These are phyloP conservation scores for Zaprionus nigranus DNA, from an alignment of 1,140 invertebrate species.

Conservation along the genomic window DNA sequence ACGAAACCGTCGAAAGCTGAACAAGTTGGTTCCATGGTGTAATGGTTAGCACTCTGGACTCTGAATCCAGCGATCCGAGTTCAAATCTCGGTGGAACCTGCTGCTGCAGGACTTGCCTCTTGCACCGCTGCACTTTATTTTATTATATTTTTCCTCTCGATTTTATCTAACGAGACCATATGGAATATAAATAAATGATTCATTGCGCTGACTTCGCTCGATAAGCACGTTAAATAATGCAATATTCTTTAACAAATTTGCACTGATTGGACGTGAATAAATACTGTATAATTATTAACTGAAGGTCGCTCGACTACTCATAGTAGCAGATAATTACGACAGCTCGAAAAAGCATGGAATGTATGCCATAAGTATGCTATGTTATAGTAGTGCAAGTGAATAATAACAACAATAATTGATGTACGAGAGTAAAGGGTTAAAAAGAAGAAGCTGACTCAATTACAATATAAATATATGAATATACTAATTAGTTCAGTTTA, in stretches of 20 bases:
- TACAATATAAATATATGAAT: not conserved
- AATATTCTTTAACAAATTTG: not conserved
- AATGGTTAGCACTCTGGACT: slow-evolving; percentile 96
- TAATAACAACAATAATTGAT: not conserved
- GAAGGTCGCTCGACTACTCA: slow-evolving; percentile 3
- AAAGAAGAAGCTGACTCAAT: not conserved
- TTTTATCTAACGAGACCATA: not conserved
- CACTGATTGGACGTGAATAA: not conserved
- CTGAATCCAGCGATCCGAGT: slow-evolving; percentile 95
- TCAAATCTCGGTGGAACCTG: slow-evolving; percentile 93
- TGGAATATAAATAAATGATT: slow-evolving; percentile 6
- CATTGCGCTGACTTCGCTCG: slow-evolving; percentile 2
- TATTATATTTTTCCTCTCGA: not conserved
- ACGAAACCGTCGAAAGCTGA: slow-evolving; percentile 36
- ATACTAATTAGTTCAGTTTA: too few species aligned
- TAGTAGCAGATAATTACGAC: not conserved
- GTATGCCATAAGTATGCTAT: slow-evolving; percentile 19
- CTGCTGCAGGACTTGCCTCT: not conserved
- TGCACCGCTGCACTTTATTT: not conserved
- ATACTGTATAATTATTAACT: slow-evolving; percentile 5
- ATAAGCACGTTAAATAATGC: slow-evolving; percentile 22
- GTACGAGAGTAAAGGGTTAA: too few species aligned
- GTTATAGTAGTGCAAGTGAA: not conserved
- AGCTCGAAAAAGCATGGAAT: slow-evolving; percentile 1
- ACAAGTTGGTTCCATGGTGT: slow-evolving; percentile 91